Base-by-base conservation (phyloP, 2,888 invertebrate species). In the Andrena fulva region DNA sequence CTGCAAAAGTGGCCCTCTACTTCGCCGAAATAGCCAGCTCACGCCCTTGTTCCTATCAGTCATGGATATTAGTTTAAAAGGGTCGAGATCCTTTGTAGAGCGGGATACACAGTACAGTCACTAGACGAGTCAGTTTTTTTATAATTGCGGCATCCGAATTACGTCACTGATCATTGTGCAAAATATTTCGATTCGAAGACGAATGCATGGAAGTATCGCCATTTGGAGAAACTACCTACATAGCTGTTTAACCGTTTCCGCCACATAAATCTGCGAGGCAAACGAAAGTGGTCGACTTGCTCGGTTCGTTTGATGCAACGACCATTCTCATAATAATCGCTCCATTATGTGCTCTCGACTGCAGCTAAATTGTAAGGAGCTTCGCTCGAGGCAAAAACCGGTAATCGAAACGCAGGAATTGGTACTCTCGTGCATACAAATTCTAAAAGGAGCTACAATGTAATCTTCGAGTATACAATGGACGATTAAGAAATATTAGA, bases 1-100 rank as follows among this genome's bases (percentile, higher is more conserved):
- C 79, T 71, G 79, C 60, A 80, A 71, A 77, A 80, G 71, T 80
- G 80, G 33, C 33, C 60, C 48, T 66, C 71, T 54, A 48, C 67
- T 42, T 33, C 59, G 4, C 20, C 35, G 63, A 50, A 79, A 69
- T 20, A 20, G 50, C 78, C 27, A 27, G 27, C 69, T 29, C 48
- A 20, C 50, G 52, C 31, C n/a, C 70, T 64, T 71, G 60, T 42
- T 54, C 66, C 70, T 60, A 78, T 67, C 79, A n/a, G 31, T 24
- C 64, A 24, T 7, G 33, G 33, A 66, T 78, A 80, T 80, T 78
- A 80, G 54, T 20, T 66, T 60, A 80, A 80, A 54, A 80, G 80
- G 60, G 60, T 66, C 60, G 3, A 5, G 50, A 24, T 54, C 12
- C 20, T 60, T 71, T 24, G 12, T 54, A 66, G 20, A 68, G 66